A percentile compares a stretch with the other conserved stretches of the same genome.
phyloP scores from a whole-genome alignment of 37 sponge, comb jelly and placozoan genomes.

The Crambe crambe region DNA sequence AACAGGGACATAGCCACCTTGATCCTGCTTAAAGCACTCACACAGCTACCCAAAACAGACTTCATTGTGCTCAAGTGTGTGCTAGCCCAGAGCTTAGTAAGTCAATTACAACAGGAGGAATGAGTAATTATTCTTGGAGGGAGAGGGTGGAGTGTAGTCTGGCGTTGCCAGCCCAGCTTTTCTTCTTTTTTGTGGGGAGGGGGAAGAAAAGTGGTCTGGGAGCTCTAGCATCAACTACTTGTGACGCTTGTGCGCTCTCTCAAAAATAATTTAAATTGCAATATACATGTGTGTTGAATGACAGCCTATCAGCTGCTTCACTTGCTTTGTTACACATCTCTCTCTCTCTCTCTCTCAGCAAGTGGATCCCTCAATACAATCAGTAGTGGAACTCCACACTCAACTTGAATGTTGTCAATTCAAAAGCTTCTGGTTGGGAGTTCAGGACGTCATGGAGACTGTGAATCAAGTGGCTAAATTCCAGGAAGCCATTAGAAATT shows the following conservation, averaged over 20 bases:
- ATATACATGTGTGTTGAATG: too few relatives aligned
- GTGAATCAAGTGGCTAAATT: constrained; percentile 1
- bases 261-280: too few relatives aligned
- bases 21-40: constrained; percentile 77
- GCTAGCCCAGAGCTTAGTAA: constrained; percentile 38
- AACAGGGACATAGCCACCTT: constrained; percentile 8
- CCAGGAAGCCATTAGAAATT: constrained; percentile 35
- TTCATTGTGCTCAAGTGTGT: constrained; percentile 55
- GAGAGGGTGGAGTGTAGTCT: not conserved
- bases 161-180: too few relatives aligned
- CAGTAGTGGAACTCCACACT: constrained; percentile 25
- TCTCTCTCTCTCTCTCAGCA: constrained; percentile 6
- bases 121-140: not conserved
- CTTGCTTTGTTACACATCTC: not conserved
- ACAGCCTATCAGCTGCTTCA: not conserved
- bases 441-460: constrained; percentile 24
- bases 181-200: not conserved
- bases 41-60: constrained; percentile 63
- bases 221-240: not conserved
- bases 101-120: not conserved
- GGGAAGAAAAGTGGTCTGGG: not conserved
- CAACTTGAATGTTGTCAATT: constrained; percentile 70
- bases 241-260: too few relatives aligned
- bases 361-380: constrained; percentile 14
- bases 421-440: constrained; percentile 54